Evolutionary conservation across 2,797 vertebrate genomes (phyloP).

Genomic region (Neostethus bicornis): DNA sequence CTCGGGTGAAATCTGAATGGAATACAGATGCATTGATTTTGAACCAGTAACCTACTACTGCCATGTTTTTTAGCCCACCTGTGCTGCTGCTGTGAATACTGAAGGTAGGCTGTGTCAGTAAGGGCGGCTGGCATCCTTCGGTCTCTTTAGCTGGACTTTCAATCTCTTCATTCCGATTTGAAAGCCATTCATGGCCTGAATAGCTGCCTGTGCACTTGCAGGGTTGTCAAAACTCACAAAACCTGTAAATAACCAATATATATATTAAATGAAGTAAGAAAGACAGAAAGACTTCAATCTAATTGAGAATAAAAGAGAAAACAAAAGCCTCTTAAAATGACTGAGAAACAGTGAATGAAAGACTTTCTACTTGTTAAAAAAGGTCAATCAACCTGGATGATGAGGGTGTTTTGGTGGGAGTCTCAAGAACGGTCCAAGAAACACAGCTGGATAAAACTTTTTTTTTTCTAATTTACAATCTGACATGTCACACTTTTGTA

Average conservation of each 20-base stretch:
- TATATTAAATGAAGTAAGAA: too few species aligned
- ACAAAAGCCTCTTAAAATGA: too few species aligned
- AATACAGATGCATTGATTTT: neutral
- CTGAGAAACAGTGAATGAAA: too few species aligned
- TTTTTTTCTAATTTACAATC: too few species aligned
- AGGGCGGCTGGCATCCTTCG: constrained; percentile 94
- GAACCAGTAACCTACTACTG: neutral
- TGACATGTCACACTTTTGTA: too few species aligned
- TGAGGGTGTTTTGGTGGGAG: too few species aligned
- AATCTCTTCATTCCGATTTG: constrained; percentile 98
- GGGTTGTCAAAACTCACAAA: constrained; percentile 99
- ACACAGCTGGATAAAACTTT: too few species aligned
- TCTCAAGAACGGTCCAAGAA: too few species aligned
- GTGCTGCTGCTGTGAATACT: constrained; percentile 81
- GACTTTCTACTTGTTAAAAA: too few species aligned
- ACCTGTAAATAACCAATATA: constrained; percentile 81
- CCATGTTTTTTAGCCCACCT: constrained; percentile 64
- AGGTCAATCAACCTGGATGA: too few species aligned
- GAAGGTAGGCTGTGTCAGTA: constrained; percentile 87
- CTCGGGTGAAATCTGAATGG: constrained; percentile 1
- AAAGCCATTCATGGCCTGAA: constrained; percentile 99
- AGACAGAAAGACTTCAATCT: too few species aligned
- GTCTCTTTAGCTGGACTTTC: constrained; percentile 98
- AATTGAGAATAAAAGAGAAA: neutral
- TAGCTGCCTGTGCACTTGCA: constrained; percentile 95